Percentiles rank a stretch among this genome's conserved stretches.
Evolutionary conservation across 2,797 vertebrate species (phyloP).

Genomic region (Amblyraja radiata): DNA sequence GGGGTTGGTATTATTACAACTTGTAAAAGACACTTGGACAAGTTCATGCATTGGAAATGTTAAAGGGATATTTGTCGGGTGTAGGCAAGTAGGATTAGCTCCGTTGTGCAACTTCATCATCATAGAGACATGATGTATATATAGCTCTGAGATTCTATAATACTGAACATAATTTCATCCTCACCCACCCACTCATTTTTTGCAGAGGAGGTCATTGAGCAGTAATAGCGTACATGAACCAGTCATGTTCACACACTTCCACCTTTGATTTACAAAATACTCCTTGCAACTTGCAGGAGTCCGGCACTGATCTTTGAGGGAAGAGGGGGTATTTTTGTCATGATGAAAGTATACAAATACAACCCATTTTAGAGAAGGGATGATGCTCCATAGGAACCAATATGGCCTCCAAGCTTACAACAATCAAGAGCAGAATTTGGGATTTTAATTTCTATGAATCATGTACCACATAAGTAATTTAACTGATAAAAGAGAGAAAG

Average conservation of each 20-base stretch:
- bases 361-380: background rate
- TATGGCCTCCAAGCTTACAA: background rate
- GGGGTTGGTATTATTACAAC: no score
- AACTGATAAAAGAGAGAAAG: background rate
- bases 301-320: background rate
- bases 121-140: no score
- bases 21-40: no score
- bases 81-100: background rate
- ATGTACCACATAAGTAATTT: no score
- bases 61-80: no score
- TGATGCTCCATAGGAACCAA: background rate
- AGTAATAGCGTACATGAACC: background rate
- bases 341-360: background rate
- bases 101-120: background rate
- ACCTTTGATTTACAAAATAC: background rate
- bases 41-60: no score
- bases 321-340: background rate
- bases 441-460: background rate
- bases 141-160: no score
- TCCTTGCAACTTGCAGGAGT: background rate
- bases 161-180: background rate
- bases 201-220: background rate
- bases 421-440: background rate
- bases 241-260: background rate
- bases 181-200: background rate